A percentile compares a stretch with the other conserved stretches of the same genome.
Evolutionary conservation across 2,113 vertebrate species (phyloP).

Genomic region (Microcebus lehilahytsara): DNA sequence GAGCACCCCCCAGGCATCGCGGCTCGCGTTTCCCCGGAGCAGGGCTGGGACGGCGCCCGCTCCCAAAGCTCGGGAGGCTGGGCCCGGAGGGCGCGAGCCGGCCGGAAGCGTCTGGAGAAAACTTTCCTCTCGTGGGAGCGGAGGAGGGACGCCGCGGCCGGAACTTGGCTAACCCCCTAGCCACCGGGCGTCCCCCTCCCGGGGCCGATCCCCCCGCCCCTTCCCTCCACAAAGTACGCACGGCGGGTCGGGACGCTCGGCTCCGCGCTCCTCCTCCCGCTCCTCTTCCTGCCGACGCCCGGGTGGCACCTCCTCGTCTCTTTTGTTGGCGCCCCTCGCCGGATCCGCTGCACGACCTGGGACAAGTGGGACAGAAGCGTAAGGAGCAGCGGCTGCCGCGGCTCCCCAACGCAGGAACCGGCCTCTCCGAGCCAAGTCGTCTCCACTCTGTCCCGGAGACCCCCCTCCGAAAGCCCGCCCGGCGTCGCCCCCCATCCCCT

Average conservation of each 20-base stretch:
- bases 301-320: conserved; percentile 47
- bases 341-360: conserved; percentile 59
- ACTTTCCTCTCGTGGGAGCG: conserved; percentile 42
- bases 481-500: not conserved
- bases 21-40: conserved; percentile 45
- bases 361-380: conserved; percentile 25
- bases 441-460: not conserved
- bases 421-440: not conserved
- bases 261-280: not conserved
- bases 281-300: not conserved
- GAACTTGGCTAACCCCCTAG: not conserved
- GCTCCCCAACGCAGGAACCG: not conserved
- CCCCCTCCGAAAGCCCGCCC: not conserved
- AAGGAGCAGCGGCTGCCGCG: not conserved
- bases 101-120: conserved; percentile 38
- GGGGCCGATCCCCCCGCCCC: conserved; percentile 40
- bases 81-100: not conserved
- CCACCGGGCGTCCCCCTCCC: conserved; percentile 9
- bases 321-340: not conserved
- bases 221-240: conserved; percentile 66
- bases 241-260: not conserved
- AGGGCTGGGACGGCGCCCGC: conserved; percentile 59
- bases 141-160: not conserved
- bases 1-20: conserved; percentile 70
- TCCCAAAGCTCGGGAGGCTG: conserved; percentile 13